These are phyloP conservation scores for Troilus luridus DNA, from an alignment of 2,888 invertebrate genomes.

Conservation along the genomic window DNA sequence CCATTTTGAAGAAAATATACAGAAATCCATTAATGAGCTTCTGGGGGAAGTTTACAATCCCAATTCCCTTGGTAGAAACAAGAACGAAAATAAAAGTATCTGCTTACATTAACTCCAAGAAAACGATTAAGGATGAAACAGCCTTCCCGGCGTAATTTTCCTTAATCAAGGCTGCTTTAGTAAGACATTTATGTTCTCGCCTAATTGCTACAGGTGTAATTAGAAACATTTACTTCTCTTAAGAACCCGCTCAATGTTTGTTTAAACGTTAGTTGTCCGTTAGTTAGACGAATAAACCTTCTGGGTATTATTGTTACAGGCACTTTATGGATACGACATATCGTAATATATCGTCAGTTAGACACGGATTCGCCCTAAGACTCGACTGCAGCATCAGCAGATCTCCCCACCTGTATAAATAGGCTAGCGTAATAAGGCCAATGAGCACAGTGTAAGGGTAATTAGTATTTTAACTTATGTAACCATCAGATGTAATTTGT, in stretches of 20 bases:
- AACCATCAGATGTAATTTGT: no score
- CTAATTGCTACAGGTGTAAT: conserved; percentile 13
- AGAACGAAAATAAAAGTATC: neutral
- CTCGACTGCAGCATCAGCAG: no score
- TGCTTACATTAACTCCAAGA: neutral
- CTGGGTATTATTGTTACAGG: neutral
- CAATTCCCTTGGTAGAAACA: neutral
- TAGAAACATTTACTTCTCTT: neutral
- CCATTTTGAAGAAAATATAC: no score
- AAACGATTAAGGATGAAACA: neutral
- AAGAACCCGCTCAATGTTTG: neutral
- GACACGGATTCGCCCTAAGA: no score
- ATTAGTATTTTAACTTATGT: no score
- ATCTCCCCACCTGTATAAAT: no score
- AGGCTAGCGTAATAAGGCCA: no score
- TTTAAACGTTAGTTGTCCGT: neutral
- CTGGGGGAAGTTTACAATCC: no score
- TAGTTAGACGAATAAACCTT: neutral
- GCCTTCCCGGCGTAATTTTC: neutral
- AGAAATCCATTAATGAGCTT: no score
- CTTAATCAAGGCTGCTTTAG: conserved; percentile 7
- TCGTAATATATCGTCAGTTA: neutral
- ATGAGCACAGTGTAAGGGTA: no score
- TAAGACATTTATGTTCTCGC: conserved; percentile 12
- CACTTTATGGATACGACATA: neutral